Conservation (phyloP, 2,797 vertebrate species). For the Chelonia mydas region DNA sequence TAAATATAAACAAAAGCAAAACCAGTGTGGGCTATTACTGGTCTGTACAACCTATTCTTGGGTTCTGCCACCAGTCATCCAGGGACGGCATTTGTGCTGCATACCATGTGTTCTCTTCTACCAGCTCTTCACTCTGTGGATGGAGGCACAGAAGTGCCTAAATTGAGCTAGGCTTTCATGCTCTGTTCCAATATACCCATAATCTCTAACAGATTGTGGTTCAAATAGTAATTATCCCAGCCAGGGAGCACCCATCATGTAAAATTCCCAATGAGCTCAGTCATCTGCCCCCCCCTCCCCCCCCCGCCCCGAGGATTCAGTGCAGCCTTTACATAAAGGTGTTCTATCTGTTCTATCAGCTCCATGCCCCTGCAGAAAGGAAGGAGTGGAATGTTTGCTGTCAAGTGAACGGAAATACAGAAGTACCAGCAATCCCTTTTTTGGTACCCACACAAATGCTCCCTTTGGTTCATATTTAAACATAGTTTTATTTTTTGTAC, state of each 20-base stretch:
- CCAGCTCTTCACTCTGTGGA: neutral
- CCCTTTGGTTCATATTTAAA: neutral
- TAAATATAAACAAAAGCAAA: neutral
- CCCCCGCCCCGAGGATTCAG: neutral
- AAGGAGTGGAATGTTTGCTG: neutral
- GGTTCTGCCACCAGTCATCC: neutral
- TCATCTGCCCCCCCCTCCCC: neutral
- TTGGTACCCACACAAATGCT: neutral
- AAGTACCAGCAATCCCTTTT: neutral
- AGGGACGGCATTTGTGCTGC: neutral
- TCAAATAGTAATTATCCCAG: neutral
- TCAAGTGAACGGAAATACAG: neutral
- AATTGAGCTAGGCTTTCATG: neutral
- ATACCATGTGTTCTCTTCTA: fast-evolving
- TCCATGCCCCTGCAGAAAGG: neutral
- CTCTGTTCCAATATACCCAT: neutral
- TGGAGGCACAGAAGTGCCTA: neutral
- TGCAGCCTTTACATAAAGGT: neutral
- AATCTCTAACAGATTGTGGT: neutral
- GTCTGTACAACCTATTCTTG: neutral
- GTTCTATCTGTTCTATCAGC: neutral
- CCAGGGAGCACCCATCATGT: neutral
- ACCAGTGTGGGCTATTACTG: neutral
- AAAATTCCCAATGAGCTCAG: neutral
- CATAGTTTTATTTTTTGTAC: neutral